phyloP scores from a whole-genome alignment of 2,797 vertebrate genomes.

The Tapera naevia region DNA sequence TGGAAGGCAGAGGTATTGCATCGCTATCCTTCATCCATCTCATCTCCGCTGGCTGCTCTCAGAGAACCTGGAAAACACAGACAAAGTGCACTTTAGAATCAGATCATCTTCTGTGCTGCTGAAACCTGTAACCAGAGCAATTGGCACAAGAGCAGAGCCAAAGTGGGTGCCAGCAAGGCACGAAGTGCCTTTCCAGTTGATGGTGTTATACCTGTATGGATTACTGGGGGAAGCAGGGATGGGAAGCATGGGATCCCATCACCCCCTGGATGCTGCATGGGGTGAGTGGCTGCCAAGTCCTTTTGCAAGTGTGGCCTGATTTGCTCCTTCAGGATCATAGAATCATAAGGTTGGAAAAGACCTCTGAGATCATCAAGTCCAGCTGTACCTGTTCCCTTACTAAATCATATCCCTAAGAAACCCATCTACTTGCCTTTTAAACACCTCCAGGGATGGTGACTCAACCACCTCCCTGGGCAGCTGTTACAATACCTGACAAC shows the following conservation, averaged over 20 bases:
- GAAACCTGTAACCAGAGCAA: not conserved
- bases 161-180: not conserved
- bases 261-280: not conserved
- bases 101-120: not conserved
- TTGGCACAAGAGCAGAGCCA: not conserved
- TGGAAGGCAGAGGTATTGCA: conserved; percentile 84
- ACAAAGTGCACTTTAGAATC: not conserved
- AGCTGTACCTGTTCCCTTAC: too few relatives aligned
- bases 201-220: not conserved
- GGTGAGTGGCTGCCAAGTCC: not conserved
- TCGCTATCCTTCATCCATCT: conserved; percentile 80
- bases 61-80: conserved; percentile 70
- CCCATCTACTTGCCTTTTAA: too few relatives aligned
- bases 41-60: conserved; percentile 62
- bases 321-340: not conserved
- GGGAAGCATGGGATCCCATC: not conserved
- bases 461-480: too few relatives aligned
- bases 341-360: too few relatives aligned
- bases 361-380: too few relatives aligned
- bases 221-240: not conserved
- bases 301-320: not conserved
- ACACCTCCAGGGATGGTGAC: too few relatives aligned
- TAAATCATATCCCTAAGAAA: too few relatives aligned
- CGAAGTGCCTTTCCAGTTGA: not conserved
- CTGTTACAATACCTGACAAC: too few relatives aligned